Evolutionary conservation across 2,888 invertebrate genomes (phyloP), one percentile per base, ranked within the genome.

Genomic region (Sesia apiformis): DNA sequence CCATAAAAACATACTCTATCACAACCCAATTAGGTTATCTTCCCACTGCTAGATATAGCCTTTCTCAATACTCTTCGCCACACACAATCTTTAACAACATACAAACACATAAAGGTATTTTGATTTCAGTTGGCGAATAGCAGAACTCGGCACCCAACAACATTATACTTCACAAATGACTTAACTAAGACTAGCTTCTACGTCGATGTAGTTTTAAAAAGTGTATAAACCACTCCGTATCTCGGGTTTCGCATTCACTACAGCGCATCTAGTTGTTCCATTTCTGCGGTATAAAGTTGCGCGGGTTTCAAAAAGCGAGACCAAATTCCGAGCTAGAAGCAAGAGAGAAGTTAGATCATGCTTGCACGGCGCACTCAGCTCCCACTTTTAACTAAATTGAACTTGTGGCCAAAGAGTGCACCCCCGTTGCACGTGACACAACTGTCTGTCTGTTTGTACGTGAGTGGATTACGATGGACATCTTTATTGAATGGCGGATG

Each of bases 301-400:
- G 55, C 51, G 57, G 57, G 55, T 66, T 68, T 63, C 58, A 64
- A 63, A 67, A 66, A 74, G 68, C 65, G 63, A 71, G 67, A 69
- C 75, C 70, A 63, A 76, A 78, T 76, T 60, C 61, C 64, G 62
- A 65, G 23, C 23, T 23, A 23, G 23, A 23, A 23, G 23, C 23
- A 23, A 1, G 23, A 23, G 63, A 63, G 63, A 72, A 81, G 79
- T 76, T 76, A 72, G 77, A 78, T 76, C 81, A 76, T 76, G 78
- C 71, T 69, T 70, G 63, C 61, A 60, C 62, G 59, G 58, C 59
- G 76, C 76, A 79, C 81, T 82, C 76, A 74, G 76, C 73, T 71
- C 70, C 74, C 75, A 87, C 86, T 86, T 84, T 87, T 84, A 85
- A 85, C 80, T 81, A 85, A 85, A 88, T 88, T 87, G 83, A 81